Conservation (phyloP, 2,888 invertebrate genomes). For the Erebia palarica region DNA sequence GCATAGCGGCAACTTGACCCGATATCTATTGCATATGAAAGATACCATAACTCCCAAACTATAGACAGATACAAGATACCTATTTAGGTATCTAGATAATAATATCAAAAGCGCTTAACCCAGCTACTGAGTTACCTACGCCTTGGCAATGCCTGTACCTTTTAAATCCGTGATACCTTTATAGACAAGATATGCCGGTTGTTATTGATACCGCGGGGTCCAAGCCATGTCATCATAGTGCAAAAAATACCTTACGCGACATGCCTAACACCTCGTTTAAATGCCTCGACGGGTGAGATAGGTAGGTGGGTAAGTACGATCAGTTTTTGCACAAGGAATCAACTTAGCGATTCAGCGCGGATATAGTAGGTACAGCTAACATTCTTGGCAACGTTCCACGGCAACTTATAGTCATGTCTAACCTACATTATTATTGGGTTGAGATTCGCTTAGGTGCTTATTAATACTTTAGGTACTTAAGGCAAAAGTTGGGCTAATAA, state of each 20-base stretch:
- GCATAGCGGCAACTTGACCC: neutral
- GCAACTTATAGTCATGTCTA: neutral
- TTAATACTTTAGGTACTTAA: neutral
- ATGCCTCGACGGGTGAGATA: neutral
- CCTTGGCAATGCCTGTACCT: no score
- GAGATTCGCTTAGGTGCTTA: neutral
- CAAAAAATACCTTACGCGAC: slow-evolving; percentile 8
- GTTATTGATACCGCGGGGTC: slow-evolving; percentile 9
- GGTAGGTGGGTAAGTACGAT: neutral
- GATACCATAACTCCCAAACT: no score
- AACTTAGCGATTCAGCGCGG: slow-evolving; percentile 13
- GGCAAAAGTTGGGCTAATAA: neutral
- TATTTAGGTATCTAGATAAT: no score
- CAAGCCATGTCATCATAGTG: neutral
- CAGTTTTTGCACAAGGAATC: slow-evolving; percentile 15
- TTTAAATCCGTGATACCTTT: no score
- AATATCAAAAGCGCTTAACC: no score
- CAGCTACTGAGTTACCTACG: no score
- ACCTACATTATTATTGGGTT: neutral
- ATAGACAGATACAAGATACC: no score
- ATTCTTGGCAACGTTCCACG: slow-evolving; percentile 29
- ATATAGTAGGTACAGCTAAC: slow-evolving; percentile 15
- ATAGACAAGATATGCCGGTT: neutral
- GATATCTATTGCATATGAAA: no score
- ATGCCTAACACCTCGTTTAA: slow-evolving; percentile 8